Conservation (phyloP, 2,113 vertebrate genomes). For the Phyllostomus hastatus region DNA sequence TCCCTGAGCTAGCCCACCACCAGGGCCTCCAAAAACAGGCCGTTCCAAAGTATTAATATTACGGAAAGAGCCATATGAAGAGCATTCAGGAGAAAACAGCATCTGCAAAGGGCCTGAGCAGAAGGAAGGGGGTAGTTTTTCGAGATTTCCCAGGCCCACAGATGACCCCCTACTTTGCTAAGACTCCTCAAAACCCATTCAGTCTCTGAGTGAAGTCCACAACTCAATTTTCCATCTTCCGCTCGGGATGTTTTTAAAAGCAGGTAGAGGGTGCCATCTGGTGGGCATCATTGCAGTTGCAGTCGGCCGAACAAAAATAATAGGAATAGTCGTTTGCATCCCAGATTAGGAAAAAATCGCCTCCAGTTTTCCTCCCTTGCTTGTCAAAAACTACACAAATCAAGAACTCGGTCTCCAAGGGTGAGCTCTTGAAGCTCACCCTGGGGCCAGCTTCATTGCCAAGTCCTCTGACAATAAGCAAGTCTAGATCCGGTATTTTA, state of each 20-base stretch:
- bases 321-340: too few relatives aligned
- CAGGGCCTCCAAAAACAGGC: background rate
- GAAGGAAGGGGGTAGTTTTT: background rate
- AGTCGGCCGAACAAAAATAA: background rate
- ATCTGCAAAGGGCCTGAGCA: background rate
- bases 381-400: too few relatives aligned
- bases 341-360: too few relatives aligned
- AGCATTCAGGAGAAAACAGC: background rate
- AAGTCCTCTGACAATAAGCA: background rate
- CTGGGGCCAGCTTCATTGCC: background rate
- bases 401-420: too few relatives aligned
- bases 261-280: background rate
- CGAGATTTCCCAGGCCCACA: too few relatives aligned
- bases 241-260: background rate
- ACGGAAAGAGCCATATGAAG: background rate
- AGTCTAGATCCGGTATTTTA: background rate
- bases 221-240: too few relatives aligned
- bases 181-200: background rate
- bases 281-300: background rate
- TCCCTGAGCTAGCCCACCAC: background rate
- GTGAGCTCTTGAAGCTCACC: too few relatives aligned
- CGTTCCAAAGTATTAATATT: background rate
- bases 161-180: background rate
- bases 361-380: too few relatives aligned
- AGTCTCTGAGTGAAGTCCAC: background rate